These are phyloP conservation scores for Apomyelois bistriatella DNA, from an alignment of 2,888 invertebrate genomes.

Conservation along the genomic window DNA sequence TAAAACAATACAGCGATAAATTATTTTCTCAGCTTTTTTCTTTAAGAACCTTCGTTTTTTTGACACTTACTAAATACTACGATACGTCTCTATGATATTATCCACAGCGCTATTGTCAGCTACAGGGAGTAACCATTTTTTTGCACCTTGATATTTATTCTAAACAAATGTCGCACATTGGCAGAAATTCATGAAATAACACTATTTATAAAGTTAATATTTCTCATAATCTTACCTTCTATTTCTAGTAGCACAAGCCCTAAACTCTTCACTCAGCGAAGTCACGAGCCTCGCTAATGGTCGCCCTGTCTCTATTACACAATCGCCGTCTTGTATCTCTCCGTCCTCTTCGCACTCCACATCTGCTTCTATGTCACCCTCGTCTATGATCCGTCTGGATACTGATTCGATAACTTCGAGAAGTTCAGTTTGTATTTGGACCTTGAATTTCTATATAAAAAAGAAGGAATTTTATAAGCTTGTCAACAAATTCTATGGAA, in stretches of 20 bases:
- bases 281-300: conserved; percentile 56
- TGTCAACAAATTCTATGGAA: too few species aligned
- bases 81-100: too few species aligned
- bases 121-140: too few species aligned
- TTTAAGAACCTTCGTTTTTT: too few species aligned
- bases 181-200: too few species aligned
- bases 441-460: conserved; percentile 84
- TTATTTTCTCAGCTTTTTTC: too few species aligned
- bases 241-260: conserved; percentile 59
- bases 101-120: too few species aligned
- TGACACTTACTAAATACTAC: too few species aligned
- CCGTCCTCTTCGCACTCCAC: conserved; percentile 49
- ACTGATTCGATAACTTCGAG: conserved; percentile 89
- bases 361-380: conserved; percentile 62
- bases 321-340: conserved; percentile 41
- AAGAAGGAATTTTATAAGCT: neutral
- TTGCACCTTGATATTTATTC: too few species aligned
- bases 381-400: conserved; percentile 87
- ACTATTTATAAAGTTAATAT: too few species aligned
- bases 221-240: conserved; percentile 45
- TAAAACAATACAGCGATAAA: too few species aligned
- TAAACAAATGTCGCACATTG: too few species aligned
- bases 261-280: conserved; percentile 59
- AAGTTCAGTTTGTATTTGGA: conserved; percentile 90
- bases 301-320: conserved; percentile 55